Base-by-base conservation (phyloP, 1,140 invertebrate species). In the Pseudobourletiella spinata region DNA sequence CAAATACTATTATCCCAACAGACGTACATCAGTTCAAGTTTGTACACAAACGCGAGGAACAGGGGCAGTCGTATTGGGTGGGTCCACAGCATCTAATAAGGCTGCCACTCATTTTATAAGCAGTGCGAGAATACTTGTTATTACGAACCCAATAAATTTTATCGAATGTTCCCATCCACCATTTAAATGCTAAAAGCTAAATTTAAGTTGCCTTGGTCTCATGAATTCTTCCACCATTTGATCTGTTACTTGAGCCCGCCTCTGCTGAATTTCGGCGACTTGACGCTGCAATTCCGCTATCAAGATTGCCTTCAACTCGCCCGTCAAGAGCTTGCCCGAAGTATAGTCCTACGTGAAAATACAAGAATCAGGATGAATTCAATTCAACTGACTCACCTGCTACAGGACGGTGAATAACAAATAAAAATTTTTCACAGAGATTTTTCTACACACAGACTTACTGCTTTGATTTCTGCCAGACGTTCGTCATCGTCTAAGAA, bases 401-500 rank as follows among this genome's bases (percentile, higher is more conserved):
- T n/a, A n/a, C n/a, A n/a, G n/a, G n/a, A n/a, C n/a, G n/a, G n/a
- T n/a, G n/a, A n/a, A n/a, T n/a, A n/a, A n/a, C n/a, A 20, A 26
- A 55, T 30, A 22, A 61, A 39, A 55, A 61, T n/a, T n/a, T 44
- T 14, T 57, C 24, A n/a, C 44, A 42, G 18, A 42, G 11, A 42
- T 42, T 42, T 42, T 18, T 25, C n/a, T n/a, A n/a, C n/a, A n/a
- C n/a, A n/a, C n/a, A n/a, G n/a, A 35, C 65, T 76, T 74, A 87
- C 86, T 74, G 83, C 75, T 74, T 80, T 78, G 66, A 97, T 88
- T 75, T 93, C 74, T 71, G 88, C 88, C 59, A 99, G 76, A 74
- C 83, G 83, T 0, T 86, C 84, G 76, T 98, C 95, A 79, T 98
- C 92, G 65, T 98, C 93, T 48, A 98, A 72, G 79, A 99, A 99